Base-by-base conservation (phyloP, 1,140 invertebrate species). In the Vanessa atalanta region DNA sequence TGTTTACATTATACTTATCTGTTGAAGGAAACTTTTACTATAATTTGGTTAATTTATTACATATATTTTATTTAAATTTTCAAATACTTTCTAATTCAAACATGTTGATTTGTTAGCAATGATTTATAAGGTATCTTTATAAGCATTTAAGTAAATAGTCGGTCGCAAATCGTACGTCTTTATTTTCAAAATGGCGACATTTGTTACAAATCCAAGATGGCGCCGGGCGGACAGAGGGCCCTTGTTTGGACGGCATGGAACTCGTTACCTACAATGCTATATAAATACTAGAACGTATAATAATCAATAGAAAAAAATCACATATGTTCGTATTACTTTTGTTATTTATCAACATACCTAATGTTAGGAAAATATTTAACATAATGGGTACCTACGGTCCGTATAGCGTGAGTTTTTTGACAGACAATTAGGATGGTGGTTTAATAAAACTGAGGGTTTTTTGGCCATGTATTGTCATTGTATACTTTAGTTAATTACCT, bases 131-230 rank as follows among this genome's bases (percentile, higher is more conserved):
- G n/a, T 60, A 48, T 60, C 53, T 16, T 57, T 57, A 66, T 66
- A 72, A 66, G 43, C 51, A 66, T 72, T 72, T 64, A 76, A 76
- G 74, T 72, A 76, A 76, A 76, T 76, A 76, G 74, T 68, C 78
- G 75, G 79, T 80, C 79, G 79, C 79, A 70, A 79, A 78, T 75
- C 82, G 78, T 78, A 82, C 66, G 78, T 80, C 77, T 90, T 92
- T 92, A 90, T 92, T 89, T 90, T 89, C 82, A 87, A 86, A 82
- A 85, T 85, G 84, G 82, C 84, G 80, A 88, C 90, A 89, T 90
- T 90, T 90, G 90, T 92, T 92, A 90, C 84, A 78, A 80, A 85
- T 85, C 81, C 86, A 89, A 89, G 78, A 90, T 90, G 88, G 90
- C 88, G 89, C 88, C 87, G 84, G 82, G 48, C 73, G 79, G 88